Evolutionary conservation across 2,888 invertebrate species (phyloP), one percentile per base, ranked within the genome.

Genomic region (Dryobota labecula): DNA sequence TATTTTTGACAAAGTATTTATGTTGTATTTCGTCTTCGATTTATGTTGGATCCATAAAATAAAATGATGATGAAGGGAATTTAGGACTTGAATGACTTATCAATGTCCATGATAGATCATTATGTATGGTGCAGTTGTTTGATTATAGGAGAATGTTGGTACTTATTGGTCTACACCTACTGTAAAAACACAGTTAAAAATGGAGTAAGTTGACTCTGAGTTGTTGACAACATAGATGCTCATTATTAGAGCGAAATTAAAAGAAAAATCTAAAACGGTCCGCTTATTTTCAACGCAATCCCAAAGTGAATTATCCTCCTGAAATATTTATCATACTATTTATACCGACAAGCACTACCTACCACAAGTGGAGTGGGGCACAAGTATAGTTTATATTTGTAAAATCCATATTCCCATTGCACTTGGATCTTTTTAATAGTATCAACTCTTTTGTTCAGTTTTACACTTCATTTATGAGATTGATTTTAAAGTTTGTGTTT

Each of bases 261-360:
- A n/a, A n/a, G n/a, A n/a, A n/a, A n/a, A n/a, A n/a, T n/a, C 13
- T 36, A 41, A 78, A 73, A 30, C 24, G 13, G 18, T n/a, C 33
- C 62, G 18, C 15, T 80, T 77, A 66, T 73, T 66, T 58, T 43
- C 43, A 73, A 66, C 6, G 18, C 27, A 54, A 62, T 66, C 47
- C 24, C 24, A 33, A 63, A 33, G 13, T 49, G 24, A 49, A 5
- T 49, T 49, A 4, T 4, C 18, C 49, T 43, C 33, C 54, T 63
- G 49, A 54, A 80, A 74, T 74, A 77, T 80, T 66, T 53, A 79
- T 47, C 27, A 61, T 61, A 30, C 36, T 70, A 45, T 63, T 54
- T 62, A 70, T 38, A 62, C 33, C 24, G 41, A 27, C 53, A 24
- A 63, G 30, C 53, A 49, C 45, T 47, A 43, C 30, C 53, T 53